Percentiles rank a stretch among this genome's conserved stretches.
Conservation (phyloP, 2,888 invertebrate genomes). For the Xylota segnis region DNA sequence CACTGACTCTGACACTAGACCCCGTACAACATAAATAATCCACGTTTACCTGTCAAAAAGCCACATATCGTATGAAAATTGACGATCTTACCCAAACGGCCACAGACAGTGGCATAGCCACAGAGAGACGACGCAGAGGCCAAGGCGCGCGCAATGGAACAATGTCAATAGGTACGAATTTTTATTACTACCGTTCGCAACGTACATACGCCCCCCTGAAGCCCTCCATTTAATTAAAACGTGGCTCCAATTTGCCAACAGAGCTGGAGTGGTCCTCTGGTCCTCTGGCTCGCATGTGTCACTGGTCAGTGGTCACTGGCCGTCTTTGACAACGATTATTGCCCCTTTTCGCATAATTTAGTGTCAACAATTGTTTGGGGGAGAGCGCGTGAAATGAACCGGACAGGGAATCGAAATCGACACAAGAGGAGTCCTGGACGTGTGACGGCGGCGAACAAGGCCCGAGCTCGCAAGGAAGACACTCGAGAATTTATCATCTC, state of each 20-base stretch:
- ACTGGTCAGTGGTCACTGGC: slow-evolving; percentile 9
- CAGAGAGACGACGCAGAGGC: slow-evolving; percentile 4
- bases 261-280: slow-evolving; percentile 1
- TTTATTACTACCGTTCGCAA: slow-evolving; percentile 68
- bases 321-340: slow-evolving; percentile 69
- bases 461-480: slow-evolving; percentile 2
- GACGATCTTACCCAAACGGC: slow-evolving; percentile 55
- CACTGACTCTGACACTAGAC: slow-evolving; percentile 66
- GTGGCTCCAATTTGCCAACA: slow-evolving; percentile 65
- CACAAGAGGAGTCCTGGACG: background rate
- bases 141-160: slow-evolving; percentile 60
- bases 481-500: slow-evolving; percentile 69
- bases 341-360: slow-evolving; percentile 74
- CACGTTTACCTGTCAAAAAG: slow-evolving; percentile 73
- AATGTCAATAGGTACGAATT: slow-evolving; percentile 74
- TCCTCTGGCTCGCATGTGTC: slow-evolving; percentile 38
- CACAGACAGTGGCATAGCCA: slow-evolving; percentile 6
- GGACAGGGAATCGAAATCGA: slow-evolving; percentile 18
- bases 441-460: slow-evolving; percentile 29
- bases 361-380: slow-evolving; percentile 75
- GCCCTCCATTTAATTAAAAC: slow-evolving; percentile 69
- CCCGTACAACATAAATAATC: slow-evolving; percentile 72
- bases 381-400: slow-evolving; percentile 57
- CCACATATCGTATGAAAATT: slow-evolving; percentile 66
- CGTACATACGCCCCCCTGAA: slow-evolving; percentile 13